Conservation (phyloP, 1,140 invertebrate genomes). For the Melanaphis sacchari region DNA sequence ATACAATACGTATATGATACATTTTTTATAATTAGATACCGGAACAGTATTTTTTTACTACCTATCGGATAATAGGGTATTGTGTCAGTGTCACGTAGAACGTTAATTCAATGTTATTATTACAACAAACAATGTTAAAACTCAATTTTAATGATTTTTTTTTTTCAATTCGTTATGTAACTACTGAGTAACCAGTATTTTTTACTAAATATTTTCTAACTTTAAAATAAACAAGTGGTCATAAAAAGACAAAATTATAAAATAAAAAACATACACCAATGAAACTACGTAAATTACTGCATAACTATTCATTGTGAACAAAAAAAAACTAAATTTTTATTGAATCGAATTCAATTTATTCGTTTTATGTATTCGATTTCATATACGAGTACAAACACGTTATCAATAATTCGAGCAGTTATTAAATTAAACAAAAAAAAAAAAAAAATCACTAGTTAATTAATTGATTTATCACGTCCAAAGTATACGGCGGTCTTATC, state of each 20-base stretch:
- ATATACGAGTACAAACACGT: not conserved
- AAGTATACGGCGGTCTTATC: not conserved
- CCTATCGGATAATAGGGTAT: not conserved
- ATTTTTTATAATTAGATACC: constrained; percentile 38
- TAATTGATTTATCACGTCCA: constrained; percentile 34
- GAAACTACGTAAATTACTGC: not conserved
- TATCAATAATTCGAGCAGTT: not conserved
- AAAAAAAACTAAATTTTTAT: not conserved
- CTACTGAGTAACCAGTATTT: not conserved
- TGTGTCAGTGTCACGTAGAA: not conserved
- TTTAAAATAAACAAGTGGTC: not conserved
- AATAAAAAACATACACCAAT: not conserved
- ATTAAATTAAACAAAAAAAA: not conserved
- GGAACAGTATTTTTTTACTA: not conserved
- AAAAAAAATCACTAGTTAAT: not conserved
- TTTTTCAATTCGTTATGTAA: not conserved
- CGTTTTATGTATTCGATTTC: not conserved
- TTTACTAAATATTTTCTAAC: not conserved
- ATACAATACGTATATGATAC: not conserved
- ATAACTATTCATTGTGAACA: not conserved
- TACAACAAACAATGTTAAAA: not conserved
- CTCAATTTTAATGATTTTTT: not conserved
- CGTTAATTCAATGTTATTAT: not conserved
- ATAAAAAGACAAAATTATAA: not conserved
- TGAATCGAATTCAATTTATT: not conserved